A percentile compares a stretch with the other conserved stretches of the same genome.
phyloP scores from a whole-genome alignment of 1,140 invertebrate genomes.

The Tetragnatha versicolor region DNA sequence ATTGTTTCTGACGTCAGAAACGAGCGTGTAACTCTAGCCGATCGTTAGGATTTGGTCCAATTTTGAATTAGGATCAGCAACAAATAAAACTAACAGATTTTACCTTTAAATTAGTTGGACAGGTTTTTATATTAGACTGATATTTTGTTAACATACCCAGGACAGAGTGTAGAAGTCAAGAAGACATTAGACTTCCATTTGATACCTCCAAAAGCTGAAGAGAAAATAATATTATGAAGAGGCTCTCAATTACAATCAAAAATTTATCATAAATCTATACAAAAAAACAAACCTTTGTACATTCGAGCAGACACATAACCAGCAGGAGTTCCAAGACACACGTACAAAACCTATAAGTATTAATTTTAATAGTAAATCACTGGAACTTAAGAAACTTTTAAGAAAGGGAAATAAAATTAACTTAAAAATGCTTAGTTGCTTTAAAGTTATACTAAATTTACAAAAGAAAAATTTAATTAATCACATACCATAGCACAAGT shows the following conservation, averaged over 20 bases:
- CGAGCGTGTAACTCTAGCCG: no score
- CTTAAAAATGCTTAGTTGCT: background rate
- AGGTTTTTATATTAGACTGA: no score
- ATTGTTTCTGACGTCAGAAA: no score
- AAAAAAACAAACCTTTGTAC: constrained; percentile 80
- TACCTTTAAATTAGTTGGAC: no score
- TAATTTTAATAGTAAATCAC: constrained; percentile 7
- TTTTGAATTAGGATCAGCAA: no score
- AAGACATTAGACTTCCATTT: constrained; percentile 99
- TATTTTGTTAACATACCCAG: constrained; percentile 72
- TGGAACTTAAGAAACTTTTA: background rate
- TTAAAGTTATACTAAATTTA: background rate
- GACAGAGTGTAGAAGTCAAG: constrained; percentile 92
- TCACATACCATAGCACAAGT: constrained; percentile 86
- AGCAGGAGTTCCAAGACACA: constrained; percentile 91
- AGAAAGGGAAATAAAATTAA: background rate
- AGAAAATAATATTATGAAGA: background rate
- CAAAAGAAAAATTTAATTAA: background rate
- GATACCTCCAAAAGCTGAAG: constrained; percentile 83
- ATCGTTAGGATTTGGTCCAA: no score
- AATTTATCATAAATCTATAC: background rate
- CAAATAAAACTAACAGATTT: no score
- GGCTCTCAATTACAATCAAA: background rate
- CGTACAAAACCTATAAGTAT: constrained; percentile 77
- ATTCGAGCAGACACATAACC: constrained; percentile 95